These are phyloP conservation scores for Leucoptera coffeella DNA, from an alignment of 2,888 invertebrate genomes.

Conservation along the genomic window DNA sequence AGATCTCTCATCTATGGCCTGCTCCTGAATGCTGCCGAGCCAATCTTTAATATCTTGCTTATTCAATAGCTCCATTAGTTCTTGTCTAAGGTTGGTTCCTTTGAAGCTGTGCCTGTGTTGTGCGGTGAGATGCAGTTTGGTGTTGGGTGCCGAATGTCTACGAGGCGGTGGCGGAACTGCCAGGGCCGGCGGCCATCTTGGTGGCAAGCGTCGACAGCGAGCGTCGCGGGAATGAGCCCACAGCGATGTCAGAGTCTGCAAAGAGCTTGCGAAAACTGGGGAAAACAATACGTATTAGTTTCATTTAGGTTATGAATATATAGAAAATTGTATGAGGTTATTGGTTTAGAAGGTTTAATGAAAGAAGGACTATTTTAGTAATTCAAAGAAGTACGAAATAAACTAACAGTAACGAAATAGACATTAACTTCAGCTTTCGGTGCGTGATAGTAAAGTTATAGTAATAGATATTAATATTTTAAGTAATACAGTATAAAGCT, in stretches of 20 bases:
- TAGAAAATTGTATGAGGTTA: too few species aligned
- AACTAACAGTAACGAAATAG: too few species aligned
- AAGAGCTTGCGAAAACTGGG: slow-evolving; percentile 90
- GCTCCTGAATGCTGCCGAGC: slow-evolving; percentile 27
- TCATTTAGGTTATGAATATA: too few species aligned
- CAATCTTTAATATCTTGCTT: slow-evolving; percentile 24
- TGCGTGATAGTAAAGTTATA: too few species aligned
- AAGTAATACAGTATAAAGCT: too few species aligned
- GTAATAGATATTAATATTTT: too few species aligned
- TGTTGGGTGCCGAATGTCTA: slow-evolving; percentile 24
- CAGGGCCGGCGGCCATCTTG: slow-evolving; percentile 61
- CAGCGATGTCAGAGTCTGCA: slow-evolving; percentile 68
- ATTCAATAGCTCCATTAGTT: slow-evolving; percentile 22
- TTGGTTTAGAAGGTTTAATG: too few species aligned
- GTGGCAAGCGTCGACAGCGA: slow-evolving; percentile 69
- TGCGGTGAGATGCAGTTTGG: slow-evolving; percentile 7
- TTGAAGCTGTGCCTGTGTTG: slow-evolving; percentile 10
- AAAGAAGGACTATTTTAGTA: too few species aligned
- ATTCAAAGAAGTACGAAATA: too few species aligned
- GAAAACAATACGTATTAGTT: too few species aligned
- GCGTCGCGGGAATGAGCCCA: slow-evolving; percentile 73
- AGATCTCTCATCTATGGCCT: slow-evolving; percentile 12
- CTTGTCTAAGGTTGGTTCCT: slow-evolving; percentile 21
- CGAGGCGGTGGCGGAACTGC: slow-evolving; percentile 27
- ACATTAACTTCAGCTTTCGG: too few species aligned